Base-by-base conservation (phyloP, 2,113 vertebrate genomes). In the Rhinichthys klamathensis region DNA sequence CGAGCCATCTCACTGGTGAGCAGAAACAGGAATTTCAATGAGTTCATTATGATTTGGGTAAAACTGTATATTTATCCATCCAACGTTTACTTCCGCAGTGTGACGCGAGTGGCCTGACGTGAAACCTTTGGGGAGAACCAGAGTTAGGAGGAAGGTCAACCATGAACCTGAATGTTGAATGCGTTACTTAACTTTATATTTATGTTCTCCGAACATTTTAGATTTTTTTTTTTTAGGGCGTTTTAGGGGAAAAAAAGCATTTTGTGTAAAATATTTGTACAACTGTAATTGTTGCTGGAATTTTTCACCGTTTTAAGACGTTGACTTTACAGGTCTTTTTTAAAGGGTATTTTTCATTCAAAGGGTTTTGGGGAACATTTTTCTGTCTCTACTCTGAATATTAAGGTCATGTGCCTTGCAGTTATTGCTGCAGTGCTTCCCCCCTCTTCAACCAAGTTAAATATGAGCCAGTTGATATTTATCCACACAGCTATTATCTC, bases 191-290 rank as follows among this genome's bases (percentile, higher is more conserved):
- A 94, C 92, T 84, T 92, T 89, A 93, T 93, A 94, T 94, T 95
- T 94, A 94, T 92, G 93, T 95, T 96, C 95, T 95, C 96, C 92
- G 94, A 95, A 95, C 94, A 93, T 95, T 95, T 95, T 93, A 95
- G 94, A 73, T 86, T 91, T 76, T 35, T 38, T 76, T 35, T 38
- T 70, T 18, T 23, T 70, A 86, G 85, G 4, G 30, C 10, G 8
- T 72, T 82, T 82, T 69, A 70, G 93, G 25, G 91, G 92, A 80
- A 56, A 76, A 91, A 89, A 89, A 94, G 91, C 94, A 92, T 88
- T 93, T 93, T 94, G 90, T 95, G 92, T 95, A 95, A 95, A 96
- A 94, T 96, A 94, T 96, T 94, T 96, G 96, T 97, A 97, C 95
- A 95, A 95, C 95, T 96, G 94, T 95, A 93, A 89, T 93, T 95